Base-by-base conservation (phyloP, 2,113 vertebrate species). In the Carassius carassius region DNA sequence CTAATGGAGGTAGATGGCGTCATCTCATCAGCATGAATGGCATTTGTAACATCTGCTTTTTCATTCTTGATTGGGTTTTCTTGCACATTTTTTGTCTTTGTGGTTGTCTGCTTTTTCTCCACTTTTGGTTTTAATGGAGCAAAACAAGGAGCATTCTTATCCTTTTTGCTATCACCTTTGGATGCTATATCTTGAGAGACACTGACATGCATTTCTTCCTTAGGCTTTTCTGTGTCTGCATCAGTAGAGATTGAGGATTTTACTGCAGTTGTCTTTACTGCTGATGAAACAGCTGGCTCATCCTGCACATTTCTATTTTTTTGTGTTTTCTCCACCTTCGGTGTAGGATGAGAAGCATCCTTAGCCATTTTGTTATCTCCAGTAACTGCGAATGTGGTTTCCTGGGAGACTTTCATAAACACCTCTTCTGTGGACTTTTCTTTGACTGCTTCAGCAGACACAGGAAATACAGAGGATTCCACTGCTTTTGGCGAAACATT, bases 211-310 rank as follows among this genome's bases (percentile, higher is more conserved):
- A 56, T 74, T 91, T 70, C 19, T 70, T 70, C 9, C 19, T 70
- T 69, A 3, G 32, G 32, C 17, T 19, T 21, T 41, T 70, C 86
- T 78, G 87, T 86, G 3, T 74, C 88, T 84, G 67, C 81, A 85
- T 90, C 89, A 54, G 41, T 69, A 79, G 75, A 0, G 37, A 87
- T 70, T 0, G 78, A 29, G 65, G 78, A 77, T 86, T 90, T 89
- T 87, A 88, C 88, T 83, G 75, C 75, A 69, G 85, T 49, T 86
- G 82, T 89, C 89, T 84, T 89, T n/a, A 72, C 81, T 88, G 85
- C 41, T 63, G 51, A 58, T 17, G 29, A 56, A 0, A 76, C 25
- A 29, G 88, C 80, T 85, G 87, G 82, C 17, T 29, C 14, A 37
- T 77, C 41, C 41, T 44, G 41, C 41, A 44, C 9, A 44, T 41